Percentiles rank a stretch among this genome's conserved stretches.
These are phyloP conservation scores for Galerucella pusilla DNA, from an alignment of 2,888 invertebrate species.

Conservation along the genomic window DNA sequence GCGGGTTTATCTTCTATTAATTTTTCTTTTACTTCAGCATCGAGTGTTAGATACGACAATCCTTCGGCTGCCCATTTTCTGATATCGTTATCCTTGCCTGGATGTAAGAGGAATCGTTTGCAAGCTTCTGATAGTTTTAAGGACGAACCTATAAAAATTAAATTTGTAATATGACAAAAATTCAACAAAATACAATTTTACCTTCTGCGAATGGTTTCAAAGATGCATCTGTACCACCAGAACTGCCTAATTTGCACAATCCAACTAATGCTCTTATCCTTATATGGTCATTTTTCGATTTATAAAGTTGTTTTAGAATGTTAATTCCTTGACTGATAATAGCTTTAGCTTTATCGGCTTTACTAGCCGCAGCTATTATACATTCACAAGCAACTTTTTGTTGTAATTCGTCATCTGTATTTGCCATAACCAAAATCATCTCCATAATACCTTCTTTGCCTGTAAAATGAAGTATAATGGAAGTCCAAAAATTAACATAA, in stretches of 20 bases:
- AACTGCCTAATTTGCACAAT: slow-evolving; percentile 92
- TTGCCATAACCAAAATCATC: slow-evolving; percentile 97
- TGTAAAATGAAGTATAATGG: slow-evolving; percentile 6
- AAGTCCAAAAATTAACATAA: background rate
- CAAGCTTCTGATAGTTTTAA: slow-evolving; percentile 94
- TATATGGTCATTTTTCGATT: slow-evolving; percentile 89
- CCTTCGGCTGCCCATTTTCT: slow-evolving; percentile 98
- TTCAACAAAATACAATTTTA: slow-evolving; percentile 1
- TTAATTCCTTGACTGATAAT: slow-evolving; percentile 87
- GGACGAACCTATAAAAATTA: slow-evolving; percentile 75
- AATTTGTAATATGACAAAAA: background rate
- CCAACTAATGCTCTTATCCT: slow-evolving; percentile 88
- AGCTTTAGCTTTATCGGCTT: slow-evolving; percentile 94
- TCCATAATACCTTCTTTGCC: slow-evolving; percentile 81
- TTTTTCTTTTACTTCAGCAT: slow-evolving; percentile 98
- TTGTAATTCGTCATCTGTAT: slow-evolving; percentile 88
- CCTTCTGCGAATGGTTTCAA: slow-evolving; percentile 90
- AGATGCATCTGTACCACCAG: slow-evolving; percentile 96
- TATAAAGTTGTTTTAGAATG: slow-evolving; percentile 93
- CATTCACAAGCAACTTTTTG: slow-evolving; percentile 96
- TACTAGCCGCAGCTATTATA: slow-evolving; percentile 94
- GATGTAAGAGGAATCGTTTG: slow-evolving; percentile 86
- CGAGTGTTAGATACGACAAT: slow-evolving; percentile 93
- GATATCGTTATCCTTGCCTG: slow-evolving; percentile 78
- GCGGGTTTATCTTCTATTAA: slow-evolving; percentile 87